phyloP scores from a whole-genome alignment of 92 coral and sea anemone genomes.

The Blastomussa wellsi region DNA sequence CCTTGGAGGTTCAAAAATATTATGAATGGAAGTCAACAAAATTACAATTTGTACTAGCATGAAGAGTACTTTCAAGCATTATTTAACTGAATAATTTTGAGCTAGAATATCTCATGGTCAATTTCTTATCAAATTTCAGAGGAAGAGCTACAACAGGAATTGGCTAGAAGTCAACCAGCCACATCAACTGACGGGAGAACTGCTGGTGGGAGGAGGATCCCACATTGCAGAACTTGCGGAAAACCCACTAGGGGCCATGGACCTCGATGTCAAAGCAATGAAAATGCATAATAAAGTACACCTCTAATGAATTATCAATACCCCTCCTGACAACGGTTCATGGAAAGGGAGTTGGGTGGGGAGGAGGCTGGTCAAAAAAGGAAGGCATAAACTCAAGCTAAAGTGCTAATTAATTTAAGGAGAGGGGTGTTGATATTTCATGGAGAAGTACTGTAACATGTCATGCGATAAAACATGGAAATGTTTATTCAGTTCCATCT shows the following conservation, averaged over 20 bases:
- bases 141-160: constrained; percentile 9
- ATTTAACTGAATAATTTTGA: no score
- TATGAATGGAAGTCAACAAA: no score
- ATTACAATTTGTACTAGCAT: no score
- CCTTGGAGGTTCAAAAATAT: no score
- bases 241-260: constrained; percentile 1
- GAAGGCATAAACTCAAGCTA: no score
- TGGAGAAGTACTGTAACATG: no score
- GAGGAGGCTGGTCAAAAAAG: no score
- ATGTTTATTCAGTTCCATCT: no score
- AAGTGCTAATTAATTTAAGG: no score
- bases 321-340: neutral
- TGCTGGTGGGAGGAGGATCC: constrained; percentile 1
- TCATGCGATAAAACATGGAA: no score
- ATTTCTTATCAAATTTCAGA: neutral
- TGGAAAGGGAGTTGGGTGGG: neutral
- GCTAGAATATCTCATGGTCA: neutral
- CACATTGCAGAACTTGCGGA: constrained; percentile 26
- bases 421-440: no score
- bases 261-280: neutral
- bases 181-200: neutral
- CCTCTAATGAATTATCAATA: neutral
- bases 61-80: no score
- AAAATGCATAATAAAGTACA: neutral
- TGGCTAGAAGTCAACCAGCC: neutral